phyloP scores from a whole-genome alignment of 2,113 vertebrate species.

The Ginglymostoma cirratum region DNA sequence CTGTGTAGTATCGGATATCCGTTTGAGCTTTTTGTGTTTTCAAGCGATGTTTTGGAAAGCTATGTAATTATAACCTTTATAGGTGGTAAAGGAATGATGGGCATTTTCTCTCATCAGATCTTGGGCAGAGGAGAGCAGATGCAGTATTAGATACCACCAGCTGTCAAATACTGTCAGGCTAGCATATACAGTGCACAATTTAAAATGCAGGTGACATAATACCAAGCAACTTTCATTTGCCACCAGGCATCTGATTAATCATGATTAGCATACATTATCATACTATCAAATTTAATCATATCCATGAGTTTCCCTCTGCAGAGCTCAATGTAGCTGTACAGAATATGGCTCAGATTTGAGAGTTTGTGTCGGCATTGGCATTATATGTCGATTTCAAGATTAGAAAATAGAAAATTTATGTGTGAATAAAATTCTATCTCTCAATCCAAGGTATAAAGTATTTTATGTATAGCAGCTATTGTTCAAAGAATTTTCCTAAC shows the following conservation, averaged over 20 bases:
- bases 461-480: not conserved
- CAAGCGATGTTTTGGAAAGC: slow-evolving; percentile 49
- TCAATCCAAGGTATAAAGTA: not conserved
- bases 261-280: slow-evolving; percentile 96
- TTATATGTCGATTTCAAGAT: not conserved
- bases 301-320: slow-evolving; percentile 70
- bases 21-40: slow-evolving; percentile 50
- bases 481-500: not conserved
- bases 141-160: slow-evolving; percentile 54
- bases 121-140: slow-evolving; percentile 51
- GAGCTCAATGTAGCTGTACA: slow-evolving; percentile 46
- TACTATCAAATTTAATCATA: slow-evolving; percentile 90
- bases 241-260: slow-evolving; percentile 83
- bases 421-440: not conserved
- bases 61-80: slow-evolving; percentile 53
- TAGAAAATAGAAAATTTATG: not conserved
- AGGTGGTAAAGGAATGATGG: slow-evolving; percentile 46
- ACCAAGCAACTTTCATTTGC: slow-evolving; percentile 75
- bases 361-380: not conserved
- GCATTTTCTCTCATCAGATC: slow-evolving; percentile 55
- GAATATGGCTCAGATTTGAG: slow-evolving; percentile 45
- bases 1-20: slow-evolving; percentile 43
- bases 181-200: slow-evolving; percentile 66
- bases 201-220: slow-evolving; percentile 89
- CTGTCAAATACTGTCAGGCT: slow-evolving; percentile 68